These are phyloP conservation scores for Heptranchias perlo DNA, from an alignment of 2,113 vertebrate genomes.

Conservation along the genomic window DNA sequence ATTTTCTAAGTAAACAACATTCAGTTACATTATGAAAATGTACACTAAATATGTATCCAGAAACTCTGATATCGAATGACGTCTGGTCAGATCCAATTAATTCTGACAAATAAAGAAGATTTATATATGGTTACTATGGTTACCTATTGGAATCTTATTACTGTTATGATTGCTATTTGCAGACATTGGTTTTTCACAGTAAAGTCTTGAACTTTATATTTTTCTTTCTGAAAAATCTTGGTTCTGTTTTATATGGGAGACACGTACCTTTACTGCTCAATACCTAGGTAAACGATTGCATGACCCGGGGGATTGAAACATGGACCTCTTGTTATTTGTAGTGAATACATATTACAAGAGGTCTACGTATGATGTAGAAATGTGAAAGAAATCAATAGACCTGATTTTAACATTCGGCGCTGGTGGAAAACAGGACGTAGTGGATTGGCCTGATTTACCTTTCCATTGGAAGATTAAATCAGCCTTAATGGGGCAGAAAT, in stretches of 20 bases:
- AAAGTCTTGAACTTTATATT: background rate
- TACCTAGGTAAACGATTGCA: background rate
- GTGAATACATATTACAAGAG: background rate
- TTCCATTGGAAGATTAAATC: too few species aligned
- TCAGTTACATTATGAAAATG: background rate
- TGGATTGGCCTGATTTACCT: background rate
- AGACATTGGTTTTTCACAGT: background rate
- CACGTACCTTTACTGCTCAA: background rate
- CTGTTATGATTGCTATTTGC: background rate
- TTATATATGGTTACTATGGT: background rate
- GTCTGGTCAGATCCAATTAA: slow-evolving; percentile 9
- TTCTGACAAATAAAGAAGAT: background rate
- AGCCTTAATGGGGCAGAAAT: too few species aligned
- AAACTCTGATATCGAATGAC: background rate
- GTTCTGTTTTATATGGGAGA: background rate
- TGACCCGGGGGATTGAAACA: background rate
- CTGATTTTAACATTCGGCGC: background rate
- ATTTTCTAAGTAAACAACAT: background rate
- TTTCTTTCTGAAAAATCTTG: background rate
- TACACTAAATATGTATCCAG: background rate
- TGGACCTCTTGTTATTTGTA: background rate
- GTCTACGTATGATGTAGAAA: background rate
- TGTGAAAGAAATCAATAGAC: background rate
- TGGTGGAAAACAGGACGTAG: background rate
- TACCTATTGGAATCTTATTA: background rate